phyloP scores from a whole-genome alignment of 2,888 invertebrate genomes.

The Melanotus villosus region DNA sequence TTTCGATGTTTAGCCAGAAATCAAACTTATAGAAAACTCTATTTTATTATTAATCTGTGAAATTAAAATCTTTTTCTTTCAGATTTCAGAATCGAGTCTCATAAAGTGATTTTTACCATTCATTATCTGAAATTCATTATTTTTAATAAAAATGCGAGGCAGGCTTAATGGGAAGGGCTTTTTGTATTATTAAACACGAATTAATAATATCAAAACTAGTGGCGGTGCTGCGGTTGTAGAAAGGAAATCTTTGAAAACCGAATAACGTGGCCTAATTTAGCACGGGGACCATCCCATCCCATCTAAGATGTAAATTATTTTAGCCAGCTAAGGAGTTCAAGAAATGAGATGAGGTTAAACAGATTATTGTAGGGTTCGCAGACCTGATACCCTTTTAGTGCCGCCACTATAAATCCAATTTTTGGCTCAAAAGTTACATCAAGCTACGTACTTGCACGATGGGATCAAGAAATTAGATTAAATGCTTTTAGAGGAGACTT shows the following conservation, averaged over 20 bases:
- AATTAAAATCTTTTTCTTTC: not conserved
- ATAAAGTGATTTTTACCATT: not conserved
- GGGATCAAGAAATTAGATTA: slow-evolving; percentile 43
- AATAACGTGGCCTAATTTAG: slow-evolving; percentile 10
- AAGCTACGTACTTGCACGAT: slow-evolving; percentile 32
- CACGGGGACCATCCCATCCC: too few relatives aligned
- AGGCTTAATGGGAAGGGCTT: slow-evolving; percentile 1
- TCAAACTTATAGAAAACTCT: slow-evolving; percentile 19
- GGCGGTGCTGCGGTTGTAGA: not conserved
- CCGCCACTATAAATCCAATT: slow-evolving; percentile 7
- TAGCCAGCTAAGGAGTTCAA: too few relatives aligned
- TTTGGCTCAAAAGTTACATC: slow-evolving; percentile 28
- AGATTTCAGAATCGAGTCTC: not conserved
- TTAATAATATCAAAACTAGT: not conserved
- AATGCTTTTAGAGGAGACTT: slow-evolving; percentile 32
- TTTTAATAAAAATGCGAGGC: not conserved
- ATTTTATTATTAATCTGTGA: slow-evolving; percentile 33
- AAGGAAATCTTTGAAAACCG: too few relatives aligned
- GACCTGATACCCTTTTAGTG: slow-evolving; percentile 4
- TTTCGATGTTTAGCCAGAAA: slow-evolving; percentile 37
- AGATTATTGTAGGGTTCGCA: not conserved
- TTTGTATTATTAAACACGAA: slow-evolving; percentile 3
- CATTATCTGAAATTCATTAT: not conserved
- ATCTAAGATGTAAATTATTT: too few relatives aligned
- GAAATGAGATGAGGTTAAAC: not conserved